Evolutionary conservation across 2,888 invertebrate species (phyloP), one percentile per base, ranked within the genome.

Genomic region (Eupeodes luniger): DNA sequence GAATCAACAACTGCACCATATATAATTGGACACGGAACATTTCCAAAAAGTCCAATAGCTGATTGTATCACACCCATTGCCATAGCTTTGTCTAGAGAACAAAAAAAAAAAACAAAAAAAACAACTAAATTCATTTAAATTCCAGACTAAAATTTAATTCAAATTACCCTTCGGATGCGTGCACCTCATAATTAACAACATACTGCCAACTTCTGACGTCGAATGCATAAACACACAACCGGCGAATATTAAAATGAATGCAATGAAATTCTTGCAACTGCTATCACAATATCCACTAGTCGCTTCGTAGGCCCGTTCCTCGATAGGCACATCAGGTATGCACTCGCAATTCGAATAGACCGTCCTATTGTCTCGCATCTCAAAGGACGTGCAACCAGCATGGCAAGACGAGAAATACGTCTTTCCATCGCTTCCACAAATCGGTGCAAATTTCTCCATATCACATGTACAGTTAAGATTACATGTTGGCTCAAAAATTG

Each of bases 21-120:
- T 90, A 98, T 96, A 91, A 98, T 97, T n/a, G 98, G 98, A 93
- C 98, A 98, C 91, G 98, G 98, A 92, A 98, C 98, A 94, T 98
- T 98, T 90, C 98, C 98, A 94, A 98, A 98, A 90, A 98, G 95
- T 81, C 98, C 98, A 90, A 98, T 98, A 81, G 98, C 98, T 94
- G 98, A 98, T 93, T 98, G 98, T 92, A 98, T 98, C 92, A 98
- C 96, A 44, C 98, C 98, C 94, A 98, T 95, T 85, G 98, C 98
- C 98, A 98, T 98, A 77, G 98, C 98, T 93, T 98, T 98, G 93
- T 98, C 98, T 94, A 92, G 9, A 89, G 83, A 57, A 3, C 27
- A 27, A 27, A 1, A 19, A 19, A 12, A 49, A n/a, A 36, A 0
- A 44, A 47, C 10, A 7, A n/a, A 59, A 36, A 79, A 70, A 80